These are phyloP conservation scores for Pseudococcus longispinus DNA, from an alignment of 2,888 invertebrate species.

Conservation along the genomic window DNA sequence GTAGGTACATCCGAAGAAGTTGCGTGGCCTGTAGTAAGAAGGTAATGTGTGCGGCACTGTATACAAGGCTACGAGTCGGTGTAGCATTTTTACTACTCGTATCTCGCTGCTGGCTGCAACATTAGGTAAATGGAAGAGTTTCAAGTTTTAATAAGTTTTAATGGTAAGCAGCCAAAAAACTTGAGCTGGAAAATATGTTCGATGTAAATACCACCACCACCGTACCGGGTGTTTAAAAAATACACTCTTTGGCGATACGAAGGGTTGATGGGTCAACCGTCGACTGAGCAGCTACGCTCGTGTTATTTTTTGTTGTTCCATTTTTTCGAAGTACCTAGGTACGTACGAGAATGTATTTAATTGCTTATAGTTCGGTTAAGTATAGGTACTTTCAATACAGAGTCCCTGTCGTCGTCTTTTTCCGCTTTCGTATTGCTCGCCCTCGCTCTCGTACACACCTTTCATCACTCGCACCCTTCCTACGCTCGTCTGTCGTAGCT, in stretches of 20 bases:
- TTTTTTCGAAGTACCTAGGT: background rate
- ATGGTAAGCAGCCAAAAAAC: slow-evolving; percentile 22
- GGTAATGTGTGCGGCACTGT: background rate
- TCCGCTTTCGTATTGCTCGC: background rate
- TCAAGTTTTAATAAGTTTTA: slow-evolving; percentile 28
- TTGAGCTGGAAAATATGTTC: slow-evolving; percentile 17
- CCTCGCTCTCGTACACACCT: background rate
- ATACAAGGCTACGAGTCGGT: background rate
- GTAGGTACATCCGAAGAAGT: background rate
- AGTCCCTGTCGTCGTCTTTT: background rate
- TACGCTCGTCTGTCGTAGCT: background rate
- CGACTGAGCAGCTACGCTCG: background rate
- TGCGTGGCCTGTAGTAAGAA: background rate
- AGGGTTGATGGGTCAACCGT: background rate
- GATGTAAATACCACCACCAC: background rate
- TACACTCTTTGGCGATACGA: background rate
- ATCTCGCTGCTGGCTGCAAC: background rate
- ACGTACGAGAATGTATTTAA: too few species aligned
- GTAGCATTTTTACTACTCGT: background rate
- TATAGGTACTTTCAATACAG: too few species aligned
- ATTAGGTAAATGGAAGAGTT: slow-evolving; percentile 30
- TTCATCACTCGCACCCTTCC: too few species aligned
- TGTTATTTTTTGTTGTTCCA: background rate
- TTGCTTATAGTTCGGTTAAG: background rate
- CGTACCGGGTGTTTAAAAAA: background rate